phyloP scores from a whole-genome alignment of 2,797 vertebrate genomes.

The Ctenopoma multispine region DNA sequence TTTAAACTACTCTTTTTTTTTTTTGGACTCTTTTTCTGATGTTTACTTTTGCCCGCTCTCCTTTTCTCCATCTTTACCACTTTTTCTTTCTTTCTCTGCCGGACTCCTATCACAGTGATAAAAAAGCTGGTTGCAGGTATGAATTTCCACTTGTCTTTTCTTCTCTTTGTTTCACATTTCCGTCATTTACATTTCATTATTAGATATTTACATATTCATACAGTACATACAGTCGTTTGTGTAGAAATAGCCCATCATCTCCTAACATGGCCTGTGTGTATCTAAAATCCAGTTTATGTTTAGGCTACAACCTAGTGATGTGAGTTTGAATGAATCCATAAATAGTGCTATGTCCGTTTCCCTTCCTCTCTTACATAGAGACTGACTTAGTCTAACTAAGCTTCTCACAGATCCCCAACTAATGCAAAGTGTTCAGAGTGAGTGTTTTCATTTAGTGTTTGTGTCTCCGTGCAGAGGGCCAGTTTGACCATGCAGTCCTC shows the following conservation, averaged over 20 bases:
- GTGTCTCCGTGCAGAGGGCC: conserved; percentile 84
- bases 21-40: conserved; percentile 69
- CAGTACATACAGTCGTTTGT: neutral
- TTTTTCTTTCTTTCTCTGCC: conserved; percentile 64
- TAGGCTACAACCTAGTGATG: conserved; percentile 8
- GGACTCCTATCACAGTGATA: conserved; percentile 86
- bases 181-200: conserved; percentile 3
- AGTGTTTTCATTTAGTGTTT: conserved; percentile 14
- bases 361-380: conserved; percentile 23
- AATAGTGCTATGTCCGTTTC: conserved; percentile 19
- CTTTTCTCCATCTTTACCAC: conserved; percentile 42
- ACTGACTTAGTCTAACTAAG: conserved; percentile 24
- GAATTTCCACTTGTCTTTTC: conserved; percentile 69
- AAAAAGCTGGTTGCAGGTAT: conserved; percentile 90
- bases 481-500: conserved; percentile 91
- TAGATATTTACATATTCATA: conserved; percentile 7
- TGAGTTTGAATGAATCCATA: conserved; percentile 13
- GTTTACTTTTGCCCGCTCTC: conserved; percentile 67
- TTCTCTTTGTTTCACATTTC: conserved; percentile 28
- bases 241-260: conserved; percentile 31
- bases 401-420: conserved; percentile 17
- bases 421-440: neutral
- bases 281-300: conserved; percentile 17
- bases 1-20: conserved; percentile 59
- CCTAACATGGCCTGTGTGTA: conserved; percentile 56